Conservation (phyloP, 2,797 vertebrate genomes). For the Craterocephalus amniculus region DNA sequence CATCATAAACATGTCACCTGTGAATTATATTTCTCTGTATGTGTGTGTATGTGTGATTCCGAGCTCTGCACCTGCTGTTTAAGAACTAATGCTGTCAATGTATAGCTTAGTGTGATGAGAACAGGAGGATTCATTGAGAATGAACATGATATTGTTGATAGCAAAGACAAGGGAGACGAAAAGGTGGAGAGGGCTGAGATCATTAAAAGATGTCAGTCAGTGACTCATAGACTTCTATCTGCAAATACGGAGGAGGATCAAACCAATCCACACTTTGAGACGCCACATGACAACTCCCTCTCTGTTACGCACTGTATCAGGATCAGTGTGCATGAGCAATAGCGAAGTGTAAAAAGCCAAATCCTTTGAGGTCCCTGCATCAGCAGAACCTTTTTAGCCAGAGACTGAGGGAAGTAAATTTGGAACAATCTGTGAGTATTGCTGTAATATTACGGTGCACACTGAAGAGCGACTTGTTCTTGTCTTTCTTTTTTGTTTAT, state of each 20-base stretch:
- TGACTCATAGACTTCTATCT: constrained; percentile 75
- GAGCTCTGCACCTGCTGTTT: constrained; percentile 50
- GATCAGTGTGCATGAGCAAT: constrained; percentile 35
- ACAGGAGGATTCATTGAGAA: constrained; percentile 8
- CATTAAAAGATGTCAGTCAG: constrained; percentile 66
- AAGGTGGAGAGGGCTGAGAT: constrained; percentile 62
- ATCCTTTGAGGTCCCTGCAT: constrained; percentile 35
- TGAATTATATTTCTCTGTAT: constrained; percentile 26
- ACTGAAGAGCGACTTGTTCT: constrained; percentile 24
- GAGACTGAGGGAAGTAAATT: constrained; percentile 31
- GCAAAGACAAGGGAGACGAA: constrained; percentile 41
- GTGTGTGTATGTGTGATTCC: constrained; percentile 5
- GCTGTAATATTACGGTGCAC: constrained; percentile 11
- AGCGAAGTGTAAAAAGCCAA: constrained; percentile 30
- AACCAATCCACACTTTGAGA: constrained; percentile 49
- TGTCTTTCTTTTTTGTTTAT: constrained; percentile 44
- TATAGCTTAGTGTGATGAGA: constrained; percentile 19
- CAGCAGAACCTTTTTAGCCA: constrained; percentile 24
- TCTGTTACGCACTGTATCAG: constrained; percentile 29
- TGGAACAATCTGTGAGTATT: constrained; percentile 9
- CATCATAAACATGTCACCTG: constrained; percentile 37
- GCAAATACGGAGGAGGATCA: constrained; percentile 67
- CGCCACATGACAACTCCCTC: constrained; percentile 36
- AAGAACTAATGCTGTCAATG: constrained; percentile 21
- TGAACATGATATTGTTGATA: constrained; percentile 42